A percentile compares a stretch with the other conserved stretches of the same genome.
phyloP scores from a whole-genome alignment of 2,888 invertebrate species.

The Pilophorus perplexus region DNA sequence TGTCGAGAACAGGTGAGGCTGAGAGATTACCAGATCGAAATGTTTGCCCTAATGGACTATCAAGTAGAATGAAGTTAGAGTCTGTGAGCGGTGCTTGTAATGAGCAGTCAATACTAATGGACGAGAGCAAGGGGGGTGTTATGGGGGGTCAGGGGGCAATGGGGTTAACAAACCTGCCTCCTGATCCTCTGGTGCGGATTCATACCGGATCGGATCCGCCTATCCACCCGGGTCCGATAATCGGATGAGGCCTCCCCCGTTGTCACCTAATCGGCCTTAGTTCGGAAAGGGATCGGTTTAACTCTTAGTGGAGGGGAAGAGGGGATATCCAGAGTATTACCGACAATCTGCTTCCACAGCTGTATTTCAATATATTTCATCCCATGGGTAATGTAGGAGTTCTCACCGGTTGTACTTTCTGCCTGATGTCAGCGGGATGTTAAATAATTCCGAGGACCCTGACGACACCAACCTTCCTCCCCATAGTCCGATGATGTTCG shows the following conservation, averaged over 20 bases:
- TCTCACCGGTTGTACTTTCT: background rate
- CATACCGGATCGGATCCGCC: too few relatives aligned
- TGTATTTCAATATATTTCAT: too few relatives aligned
- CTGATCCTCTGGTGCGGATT: too few relatives aligned
- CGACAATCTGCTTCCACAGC: background rate
- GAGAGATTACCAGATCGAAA: constrained; percentile 15
- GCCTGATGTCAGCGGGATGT: too few relatives aligned
- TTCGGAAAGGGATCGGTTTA: background rate
- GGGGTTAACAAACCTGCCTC: constrained; percentile 5
- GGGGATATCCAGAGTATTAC: background rate
- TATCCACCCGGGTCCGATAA: constrained; percentile 6
- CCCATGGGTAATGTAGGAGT: background rate
- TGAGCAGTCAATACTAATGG: constrained; percentile 37
- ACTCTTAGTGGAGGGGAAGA: background rate
- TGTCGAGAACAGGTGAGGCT: constrained; percentile 17
- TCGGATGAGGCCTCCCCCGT: constrained; percentile 13
- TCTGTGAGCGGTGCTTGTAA: constrained; percentile 29
- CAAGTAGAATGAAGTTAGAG: constrained; percentile 24
- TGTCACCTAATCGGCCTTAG: constrained; percentile 20
- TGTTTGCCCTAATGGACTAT: constrained; percentile 33
- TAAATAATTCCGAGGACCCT: too few relatives aligned
- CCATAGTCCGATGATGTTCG: too few relatives aligned
- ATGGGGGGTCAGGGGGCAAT: too few relatives aligned
- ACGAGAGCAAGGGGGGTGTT: constrained; percentile 11
- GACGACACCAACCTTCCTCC: too few relatives aligned